Percentiles rank a stretch among this genome's conserved stretches.
These are phyloP conservation scores for Callyntrura guangdongensis DNA, from an alignment of 2,888 invertebrate species.

Conservation along the genomic window DNA sequence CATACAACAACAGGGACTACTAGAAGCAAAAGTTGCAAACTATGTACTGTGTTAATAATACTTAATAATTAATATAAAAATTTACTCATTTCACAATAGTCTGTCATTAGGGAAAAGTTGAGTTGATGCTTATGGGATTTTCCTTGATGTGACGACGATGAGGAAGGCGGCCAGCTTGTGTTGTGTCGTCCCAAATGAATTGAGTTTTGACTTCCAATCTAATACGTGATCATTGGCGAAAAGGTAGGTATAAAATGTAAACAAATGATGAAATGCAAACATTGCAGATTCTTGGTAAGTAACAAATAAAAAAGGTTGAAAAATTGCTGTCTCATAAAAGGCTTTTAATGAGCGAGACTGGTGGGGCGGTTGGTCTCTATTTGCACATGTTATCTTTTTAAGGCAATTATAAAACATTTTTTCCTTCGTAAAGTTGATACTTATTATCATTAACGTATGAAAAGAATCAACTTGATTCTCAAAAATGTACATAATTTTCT, in stretches of 20 bases:
- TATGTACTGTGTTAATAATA: slow-evolving; percentile 51
- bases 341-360: slow-evolving; percentile 21
- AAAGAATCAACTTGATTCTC: slow-evolving; percentile 14
- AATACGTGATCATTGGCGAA: slow-evolving; percentile 5
- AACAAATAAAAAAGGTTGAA: slow-evolving; percentile 36
- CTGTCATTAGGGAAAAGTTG: slow-evolving; percentile 11
- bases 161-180: background rate
- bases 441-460: background rate
- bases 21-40: background rate
- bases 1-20: slow-evolving; percentile 21
- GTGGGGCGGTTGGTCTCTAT: slow-evolving; percentile 20
- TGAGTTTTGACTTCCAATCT: background rate
- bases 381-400: background rate
- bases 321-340: slow-evolving; percentile 39
- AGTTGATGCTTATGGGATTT: background rate
- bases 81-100: slow-evolving; percentile 12
- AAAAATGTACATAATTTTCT: background rate
- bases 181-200: background rate
- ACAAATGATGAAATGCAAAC: too few relatives aligned
- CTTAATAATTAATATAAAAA: slow-evolving; percentile 33
- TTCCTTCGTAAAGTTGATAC: background rate
- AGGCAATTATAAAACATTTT: slow-evolving; percentile 34
- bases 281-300: slow-evolving; percentile 22
- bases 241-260: slow-evolving; percentile 6
- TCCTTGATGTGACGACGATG: too few relatives aligned